phyloP scores from a whole-genome alignment of 2,113 vertebrate species.

The Madoqua kirkii region DNA sequence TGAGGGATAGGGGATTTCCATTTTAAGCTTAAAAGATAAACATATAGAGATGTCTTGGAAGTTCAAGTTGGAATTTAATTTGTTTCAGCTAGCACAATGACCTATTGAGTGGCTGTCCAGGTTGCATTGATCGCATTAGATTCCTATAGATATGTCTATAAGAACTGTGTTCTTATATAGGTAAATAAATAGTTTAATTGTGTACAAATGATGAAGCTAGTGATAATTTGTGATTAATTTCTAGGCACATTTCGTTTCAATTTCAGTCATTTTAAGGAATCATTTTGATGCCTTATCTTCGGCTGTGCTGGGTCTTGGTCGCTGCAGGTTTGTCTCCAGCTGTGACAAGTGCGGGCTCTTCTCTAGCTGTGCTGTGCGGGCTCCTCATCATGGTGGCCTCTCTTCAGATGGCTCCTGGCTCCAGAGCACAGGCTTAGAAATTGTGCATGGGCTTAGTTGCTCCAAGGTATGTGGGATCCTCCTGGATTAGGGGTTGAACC shows the following conservation, averaged over 20 bases:
- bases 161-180: neutral
- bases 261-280: neutral
- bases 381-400: neutral
- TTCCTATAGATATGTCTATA: neutral
- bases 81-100: neutral
- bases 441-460: neutral
- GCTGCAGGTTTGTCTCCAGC: neutral
- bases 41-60: neutral
- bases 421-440: neutral
- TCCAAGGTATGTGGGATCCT: neutral
- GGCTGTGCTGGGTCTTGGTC: neutral
- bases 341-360: neutral
- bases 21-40: slow-evolving; percentile 9
- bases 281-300: neutral
- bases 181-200: neutral
- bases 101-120: neutral
- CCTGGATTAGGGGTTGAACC: neutral
- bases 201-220: slow-evolving; percentile 4
- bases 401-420: neutral
- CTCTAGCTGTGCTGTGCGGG: neutral
- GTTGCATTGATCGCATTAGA: neutral
- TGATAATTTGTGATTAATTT: slow-evolving; percentile 3
- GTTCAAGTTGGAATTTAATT: neutral
- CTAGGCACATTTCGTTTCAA: neutral
- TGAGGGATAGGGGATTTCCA: neutral